A percentile compares a stretch with the other conserved stretches of the same genome.
Evolutionary conservation across 2,888 invertebrate species (phyloP).

Genomic region (Teleiodes luculella): DNA sequence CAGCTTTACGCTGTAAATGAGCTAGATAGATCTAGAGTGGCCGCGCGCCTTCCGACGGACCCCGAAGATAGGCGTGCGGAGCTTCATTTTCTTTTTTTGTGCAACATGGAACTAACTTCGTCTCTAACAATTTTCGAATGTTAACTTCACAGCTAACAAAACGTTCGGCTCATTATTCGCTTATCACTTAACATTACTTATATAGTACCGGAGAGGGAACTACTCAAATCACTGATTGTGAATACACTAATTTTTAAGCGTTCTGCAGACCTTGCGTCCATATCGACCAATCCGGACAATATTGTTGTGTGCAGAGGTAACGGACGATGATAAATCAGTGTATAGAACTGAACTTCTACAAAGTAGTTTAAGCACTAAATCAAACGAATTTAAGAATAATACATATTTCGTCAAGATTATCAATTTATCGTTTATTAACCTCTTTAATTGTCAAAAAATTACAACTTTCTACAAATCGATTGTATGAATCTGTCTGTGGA

Average conservation of each 20-base stretch:
- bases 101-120: constrained; percentile 37
- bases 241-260: background rate
- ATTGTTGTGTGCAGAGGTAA: too few species aligned
- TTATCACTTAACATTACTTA: constrained; percentile 52
- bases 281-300: too few species aligned
- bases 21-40: constrained; percentile 35
- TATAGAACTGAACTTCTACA: too few species aligned
- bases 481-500: too few species aligned
- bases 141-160: constrained; percentile 44
- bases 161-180: constrained; percentile 49
- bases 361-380: too few species aligned
- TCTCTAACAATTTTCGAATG: constrained; percentile 15
- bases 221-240: background rate
- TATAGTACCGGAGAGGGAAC: constrained; percentile 34
- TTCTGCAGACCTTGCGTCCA: too few species aligned
- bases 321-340: too few species aligned
- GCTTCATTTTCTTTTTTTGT: constrained; percentile 50
- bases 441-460: too few species aligned
- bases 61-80: constrained; percentile 37
- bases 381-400: too few species aligned
- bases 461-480: too few species aligned
- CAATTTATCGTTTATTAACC: too few species aligned
- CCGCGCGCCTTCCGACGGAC: constrained; percentile 32
- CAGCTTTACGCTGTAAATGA: constrained; percentile 39
- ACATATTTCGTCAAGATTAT: too few species aligned